Base-by-base conservation (phyloP, 2,113 vertebrate genomes). In the Hippocampus abdominalis region DNA sequence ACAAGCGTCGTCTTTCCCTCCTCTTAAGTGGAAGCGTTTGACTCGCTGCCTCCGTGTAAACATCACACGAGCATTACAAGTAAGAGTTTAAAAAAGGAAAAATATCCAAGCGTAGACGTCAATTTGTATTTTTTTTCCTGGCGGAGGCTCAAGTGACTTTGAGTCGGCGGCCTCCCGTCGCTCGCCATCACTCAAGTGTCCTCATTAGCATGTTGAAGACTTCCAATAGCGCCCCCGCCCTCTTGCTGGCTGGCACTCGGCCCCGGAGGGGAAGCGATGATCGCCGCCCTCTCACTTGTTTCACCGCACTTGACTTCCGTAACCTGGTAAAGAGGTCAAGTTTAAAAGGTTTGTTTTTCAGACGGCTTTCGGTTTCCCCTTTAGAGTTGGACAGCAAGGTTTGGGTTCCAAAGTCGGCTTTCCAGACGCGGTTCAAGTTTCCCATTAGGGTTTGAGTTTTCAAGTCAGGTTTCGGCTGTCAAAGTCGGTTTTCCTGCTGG, bases 11-110 rank as follows among this genome's bases (percentile, higher is more conserved):
- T 85, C 68, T 60, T 78, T 79, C 84, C 69, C 66, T 77, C 68
- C 72, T 71, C 74, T 89, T 88, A 90, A 89, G 82, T 85, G 89
- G 86, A 80, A 77, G 75, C 81, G 82, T 85, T 90, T 84, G 84
- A 87, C 85, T 87, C 70, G 56, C 29, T 62, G 70, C 73, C 74
- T 82, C 16, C 42, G 12, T 16, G 20, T 79, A 54, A 76, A 70
- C 44, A 49, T 49, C 54, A 25, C 48, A 29, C 25, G 62, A 51
- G 62, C n/a, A 80, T 71, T 69, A 51, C 66, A 66, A 75, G 66
- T 73, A 8, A 8, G 7, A 29, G 27, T 60, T 44, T 12, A 44
- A 16, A 18, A 27, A 46, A 46, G 6, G 3, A 62, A 39, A 21
- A n/a, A 42, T 0, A n/a, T 9, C 10, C 51, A 59, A 67, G 59